Evolutionary conservation across 2,888 invertebrate genomes (phyloP), one percentile per base, ranked within the genome.

Genomic region (Arctia plantaginis): DNA sequence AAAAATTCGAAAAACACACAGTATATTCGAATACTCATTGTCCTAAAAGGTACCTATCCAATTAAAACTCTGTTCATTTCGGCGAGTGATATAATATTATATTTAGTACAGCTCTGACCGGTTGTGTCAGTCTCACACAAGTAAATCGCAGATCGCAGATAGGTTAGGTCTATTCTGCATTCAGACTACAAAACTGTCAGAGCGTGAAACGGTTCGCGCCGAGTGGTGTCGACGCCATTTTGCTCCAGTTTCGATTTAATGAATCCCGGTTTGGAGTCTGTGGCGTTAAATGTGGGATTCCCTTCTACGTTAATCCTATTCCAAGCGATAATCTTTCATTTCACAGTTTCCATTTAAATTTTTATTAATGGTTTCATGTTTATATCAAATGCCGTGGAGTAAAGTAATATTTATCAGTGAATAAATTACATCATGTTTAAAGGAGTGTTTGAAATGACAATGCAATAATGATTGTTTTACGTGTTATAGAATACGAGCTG

Each of bases 171-270:
- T 88, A 91, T 90, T 89, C 88, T 87, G 85, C 85, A 89, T 87
- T 89, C 86, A 89, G 86, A 83, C 87, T 87, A 90, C 89, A 89
- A 90, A 91, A 91, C 92, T 92, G 92, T 90, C 90, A 90, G 90
- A 90, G 88, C 93, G 90, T 92, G 90, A 92, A 93, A 92, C 91
- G 85, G 90, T 88, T 89, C 88, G 85, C 89, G 86, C 90, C 88
- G 86, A 87, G 87, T 88, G 86, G 82, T 87, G 86, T 85, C 87
- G 90, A 79, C 90, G 93, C 91, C 92, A 92, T 91, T 91, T 91
- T 90, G 92, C 85, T 88, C 89, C 85, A 92, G 91, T 92, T 93
- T 90, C 90, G 88, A 90, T 91, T 90, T 92, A 92, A 93, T 93
- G 90, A 93, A 92, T 90, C 89, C 90, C 85, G 87, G 88, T 89